Conservation (phyloP, 2,797 vertebrate species). For the Pyrocephalus nanus region DNA sequence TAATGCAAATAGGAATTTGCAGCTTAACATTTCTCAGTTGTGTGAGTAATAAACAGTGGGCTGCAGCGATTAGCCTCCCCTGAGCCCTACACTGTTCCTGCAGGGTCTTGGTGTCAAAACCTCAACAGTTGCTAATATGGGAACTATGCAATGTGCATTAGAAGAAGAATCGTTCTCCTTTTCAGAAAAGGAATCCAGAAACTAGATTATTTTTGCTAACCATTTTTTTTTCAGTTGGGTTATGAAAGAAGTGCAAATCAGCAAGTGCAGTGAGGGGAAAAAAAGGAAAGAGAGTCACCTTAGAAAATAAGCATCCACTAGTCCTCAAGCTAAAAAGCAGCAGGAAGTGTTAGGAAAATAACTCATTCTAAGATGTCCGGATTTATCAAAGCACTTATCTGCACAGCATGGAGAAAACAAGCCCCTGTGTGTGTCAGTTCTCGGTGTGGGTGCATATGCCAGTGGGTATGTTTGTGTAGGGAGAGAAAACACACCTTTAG, state of each 20-base stretch:
- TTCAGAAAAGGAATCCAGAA: background rate
- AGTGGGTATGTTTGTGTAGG: background rate
- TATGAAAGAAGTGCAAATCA: constrained; percentile 27
- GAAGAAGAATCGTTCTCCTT: background rate
- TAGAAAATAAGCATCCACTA: constrained; percentile 53
- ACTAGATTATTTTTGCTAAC: background rate
- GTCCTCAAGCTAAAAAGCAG: constrained; percentile 60
- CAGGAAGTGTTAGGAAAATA: constrained; percentile 60
- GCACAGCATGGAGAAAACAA: constrained; percentile 36
- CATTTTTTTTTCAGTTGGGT: background rate
- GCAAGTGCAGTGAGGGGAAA: background rate
- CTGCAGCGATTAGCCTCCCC: constrained; percentile 21
- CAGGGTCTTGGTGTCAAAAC: background rate
- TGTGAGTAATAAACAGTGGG: constrained; percentile 44
- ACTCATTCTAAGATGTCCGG: constrained; percentile 36
- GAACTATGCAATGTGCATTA: background rate
- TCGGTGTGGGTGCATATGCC: background rate
- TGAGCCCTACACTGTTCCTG: background rate
- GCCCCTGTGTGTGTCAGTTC: background rate
- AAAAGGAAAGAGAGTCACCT: background rate
- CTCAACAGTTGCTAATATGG: background rate
- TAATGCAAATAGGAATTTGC: constrained; percentile 56
- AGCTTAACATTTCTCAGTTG: constrained; percentile 49
- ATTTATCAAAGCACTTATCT: constrained; percentile 64
- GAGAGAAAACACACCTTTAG: constrained; percentile 31